Conservation (phyloP, 2,888 invertebrate species). For the Eretmocerus hayati region DNA sequence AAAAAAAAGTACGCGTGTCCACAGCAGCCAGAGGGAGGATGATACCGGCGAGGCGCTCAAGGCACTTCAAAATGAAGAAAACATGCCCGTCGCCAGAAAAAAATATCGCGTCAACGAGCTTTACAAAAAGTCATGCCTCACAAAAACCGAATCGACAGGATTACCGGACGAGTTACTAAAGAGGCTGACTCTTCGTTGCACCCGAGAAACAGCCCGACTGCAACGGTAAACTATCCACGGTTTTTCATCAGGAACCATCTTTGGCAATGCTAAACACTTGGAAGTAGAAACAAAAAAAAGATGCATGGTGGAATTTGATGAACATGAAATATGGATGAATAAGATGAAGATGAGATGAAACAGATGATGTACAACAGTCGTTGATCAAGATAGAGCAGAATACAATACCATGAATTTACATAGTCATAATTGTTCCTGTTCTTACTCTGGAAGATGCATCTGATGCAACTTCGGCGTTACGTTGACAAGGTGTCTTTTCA, state of each 20-base stretch:
- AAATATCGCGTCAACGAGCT: too few species aligned
- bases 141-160: constrained; percentile 24
- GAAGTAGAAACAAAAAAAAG: not conserved
- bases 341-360: constrained; percentile 12
- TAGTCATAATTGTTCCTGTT: constrained; percentile 13
- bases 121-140: constrained; percentile 26
- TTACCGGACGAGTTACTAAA: constrained; percentile 23
- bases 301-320: not conserved
- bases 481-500: too few species aligned
- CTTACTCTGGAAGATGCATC: constrained; percentile 8
- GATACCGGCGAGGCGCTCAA: not conserved
- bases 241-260: not conserved
- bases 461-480: constrained; percentile 10
- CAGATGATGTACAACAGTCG: constrained; percentile 30
- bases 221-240: constrained; percentile 16
- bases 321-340: constrained; percentile 5
- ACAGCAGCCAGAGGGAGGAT: constrained; percentile 17
- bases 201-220: constrained; percentile 43
- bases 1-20: constrained; percentile 6
- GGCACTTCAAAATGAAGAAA: too few species aligned
- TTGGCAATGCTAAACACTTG: constrained; percentile 33
- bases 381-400: too few species aligned
- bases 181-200: constrained; percentile 25
- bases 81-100: constrained; percentile 7
- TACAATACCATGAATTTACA: constrained; percentile 34